Percentiles rank a stretch among this genome's conserved stretches.
phyloP scores from a whole-genome alignment of 2,113 vertebrate species.

The Chiloscyllium plagiosum region DNA sequence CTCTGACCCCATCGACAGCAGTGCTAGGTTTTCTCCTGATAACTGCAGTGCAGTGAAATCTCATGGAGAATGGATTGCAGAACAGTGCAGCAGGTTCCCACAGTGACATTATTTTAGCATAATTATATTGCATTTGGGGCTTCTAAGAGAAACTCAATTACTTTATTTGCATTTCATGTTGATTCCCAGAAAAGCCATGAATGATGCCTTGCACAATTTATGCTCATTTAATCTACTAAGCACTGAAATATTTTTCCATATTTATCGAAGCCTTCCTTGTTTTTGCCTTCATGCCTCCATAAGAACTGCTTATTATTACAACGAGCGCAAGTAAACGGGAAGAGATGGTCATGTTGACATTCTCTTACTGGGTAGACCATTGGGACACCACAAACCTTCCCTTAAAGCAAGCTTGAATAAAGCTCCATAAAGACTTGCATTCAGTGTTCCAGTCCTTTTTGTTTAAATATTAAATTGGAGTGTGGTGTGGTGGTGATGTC shows the following conservation, averaged over 20 bases:
- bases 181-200: not conserved
- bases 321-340: not conserved
- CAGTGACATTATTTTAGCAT: not conserved
- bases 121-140: not conserved
- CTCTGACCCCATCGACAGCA: not conserved
- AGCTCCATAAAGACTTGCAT: not conserved
- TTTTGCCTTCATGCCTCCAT: not conserved
- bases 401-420: not conserved
- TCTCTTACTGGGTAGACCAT: not conserved
- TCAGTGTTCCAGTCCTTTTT: not conserved
- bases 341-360: not conserved
- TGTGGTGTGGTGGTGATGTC: too few relatives aligned
- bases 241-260: not conserved
- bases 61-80: not conserved
- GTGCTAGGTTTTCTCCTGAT: not conserved
- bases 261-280: not conserved
- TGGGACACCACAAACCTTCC: not conserved
- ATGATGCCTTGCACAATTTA: not conserved
- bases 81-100: not conserved
- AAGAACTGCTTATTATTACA: not conserved
- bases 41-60: not conserved
- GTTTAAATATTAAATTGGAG: too few relatives aligned
- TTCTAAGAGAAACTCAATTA: not conserved
- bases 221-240: not conserved
- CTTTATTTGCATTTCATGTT: not conserved